Percentiles rank a stretch among this genome's conserved stretches.
Evolutionary conservation across 2,888 invertebrate genomes (phyloP).

Genomic region (Lutraria lutraria): DNA sequence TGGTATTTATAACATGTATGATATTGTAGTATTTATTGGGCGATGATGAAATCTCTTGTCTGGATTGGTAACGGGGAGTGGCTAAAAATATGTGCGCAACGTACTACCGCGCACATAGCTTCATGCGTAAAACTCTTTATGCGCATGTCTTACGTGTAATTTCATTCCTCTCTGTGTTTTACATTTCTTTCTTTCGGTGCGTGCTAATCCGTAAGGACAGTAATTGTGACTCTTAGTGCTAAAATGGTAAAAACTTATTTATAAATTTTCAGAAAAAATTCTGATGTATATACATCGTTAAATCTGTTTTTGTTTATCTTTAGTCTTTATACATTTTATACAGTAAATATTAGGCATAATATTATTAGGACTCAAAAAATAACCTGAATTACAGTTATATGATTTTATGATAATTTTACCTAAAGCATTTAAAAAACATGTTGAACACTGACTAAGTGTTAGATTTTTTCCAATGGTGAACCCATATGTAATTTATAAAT

Average conservation of each 20-base stretch:
- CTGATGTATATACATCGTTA: no score
- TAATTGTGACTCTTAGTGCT: not conserved
- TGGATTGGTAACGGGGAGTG: not conserved
- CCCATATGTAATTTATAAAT: no score
- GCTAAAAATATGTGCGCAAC: not conserved
- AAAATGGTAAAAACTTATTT: not conserved
- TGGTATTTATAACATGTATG: not conserved
- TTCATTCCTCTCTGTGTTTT: not conserved
- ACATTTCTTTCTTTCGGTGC: not conserved
- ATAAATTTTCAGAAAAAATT: not conserved
- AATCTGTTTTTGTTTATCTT: not conserved
- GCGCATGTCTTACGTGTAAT: not conserved
- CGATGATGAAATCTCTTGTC: slow-evolving; percentile 3
- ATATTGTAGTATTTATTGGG: slow-evolving; percentile 18
- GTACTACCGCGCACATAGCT: not conserved
- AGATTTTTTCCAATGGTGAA: no score
- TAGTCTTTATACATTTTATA: not conserved
- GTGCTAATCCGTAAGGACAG: not conserved
- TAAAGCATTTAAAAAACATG: no score
- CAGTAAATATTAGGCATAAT: no score
- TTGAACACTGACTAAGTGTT: no score
- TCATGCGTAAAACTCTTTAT: not conserved
- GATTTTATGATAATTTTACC: no score
- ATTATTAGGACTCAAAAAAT: no score
- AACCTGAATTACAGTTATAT: no score